These are phyloP conservation scores for Nymphicus hollandicus DNA, from an alignment of 2,113 vertebrate genomes.

Conservation along the genomic window DNA sequence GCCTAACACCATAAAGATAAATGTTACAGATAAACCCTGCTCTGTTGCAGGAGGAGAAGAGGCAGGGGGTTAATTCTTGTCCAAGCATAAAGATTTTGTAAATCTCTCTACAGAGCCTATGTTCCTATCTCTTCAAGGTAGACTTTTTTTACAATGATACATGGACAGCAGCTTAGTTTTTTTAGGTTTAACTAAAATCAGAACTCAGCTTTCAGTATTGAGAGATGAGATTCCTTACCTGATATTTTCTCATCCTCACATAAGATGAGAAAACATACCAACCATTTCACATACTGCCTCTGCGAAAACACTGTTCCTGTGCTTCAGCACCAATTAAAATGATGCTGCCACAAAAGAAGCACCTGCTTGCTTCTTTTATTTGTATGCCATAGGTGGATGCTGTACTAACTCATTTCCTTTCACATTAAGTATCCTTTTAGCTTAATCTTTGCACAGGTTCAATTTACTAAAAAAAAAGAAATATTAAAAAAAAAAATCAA, in stretches of 20 bases:
- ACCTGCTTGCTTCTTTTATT: neutral
- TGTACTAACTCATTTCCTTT: neutral
- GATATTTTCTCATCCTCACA: neutral
- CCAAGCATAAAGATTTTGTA: neutral
- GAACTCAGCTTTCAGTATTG: neutral
- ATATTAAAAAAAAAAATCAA: neutral
- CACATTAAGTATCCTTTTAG: slow-evolving; percentile 21
- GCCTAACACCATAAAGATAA: neutral
- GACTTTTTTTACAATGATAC: neutral
- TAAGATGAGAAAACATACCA: neutral
- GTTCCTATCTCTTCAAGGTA: neutral
- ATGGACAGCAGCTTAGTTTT: neutral
- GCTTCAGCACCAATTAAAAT: neutral
- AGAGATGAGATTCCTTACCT: neutral
- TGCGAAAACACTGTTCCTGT: neutral
- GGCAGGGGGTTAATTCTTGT: neutral
- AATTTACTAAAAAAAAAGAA: neutral
- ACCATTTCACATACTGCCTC: neutral
- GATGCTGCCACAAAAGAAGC: neutral
- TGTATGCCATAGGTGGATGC: neutral
- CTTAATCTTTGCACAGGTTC: neutral
- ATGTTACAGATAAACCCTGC: neutral
- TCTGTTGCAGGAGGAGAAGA: neutral
- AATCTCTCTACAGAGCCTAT: neutral
- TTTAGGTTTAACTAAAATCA: neutral